These are phyloP conservation scores for Ellobium chinense DNA, from an alignment of 2,888 invertebrate species.

Conservation along the genomic window DNA sequence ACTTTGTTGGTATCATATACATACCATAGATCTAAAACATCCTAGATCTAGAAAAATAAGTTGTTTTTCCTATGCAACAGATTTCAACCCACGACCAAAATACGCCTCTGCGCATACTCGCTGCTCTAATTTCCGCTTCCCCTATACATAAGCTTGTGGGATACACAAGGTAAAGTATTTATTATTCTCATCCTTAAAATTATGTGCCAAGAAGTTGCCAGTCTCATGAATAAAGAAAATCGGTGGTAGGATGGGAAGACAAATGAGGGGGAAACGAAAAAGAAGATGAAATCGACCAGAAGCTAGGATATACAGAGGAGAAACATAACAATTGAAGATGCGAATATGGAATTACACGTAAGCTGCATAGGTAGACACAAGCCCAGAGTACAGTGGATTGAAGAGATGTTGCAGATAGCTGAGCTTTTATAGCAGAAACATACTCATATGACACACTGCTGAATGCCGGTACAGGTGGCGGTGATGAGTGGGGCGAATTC, in stretches of 20 bases:
- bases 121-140: constrained; percentile 21
- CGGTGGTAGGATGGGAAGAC: background rate
- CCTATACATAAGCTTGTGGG: background rate
- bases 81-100: constrained; percentile 17
- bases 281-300: background rate
- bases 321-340: too few species aligned
- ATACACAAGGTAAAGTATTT: background rate
- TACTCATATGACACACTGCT: too few species aligned
- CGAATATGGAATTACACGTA: too few species aligned
- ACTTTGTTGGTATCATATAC: too few species aligned
- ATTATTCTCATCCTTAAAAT: background rate
- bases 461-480: too few species aligned
- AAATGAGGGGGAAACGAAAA: background rate
- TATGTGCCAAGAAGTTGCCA: background rate
- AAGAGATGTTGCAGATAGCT: too few species aligned
- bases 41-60: background rate
- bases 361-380: too few species aligned
- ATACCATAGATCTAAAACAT: constrained; percentile 9
- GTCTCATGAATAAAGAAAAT: background rate
- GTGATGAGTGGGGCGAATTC: background rate
- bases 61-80: background rate
- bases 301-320: too few species aligned
- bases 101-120: constrained; percentile 19
- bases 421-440: too few species aligned
- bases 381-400: too few species aligned